These are phyloP conservation scores for Pentalonia nigronervosa DNA, from an alignment of 1,140 invertebrate species.

Conservation along the genomic window DNA sequence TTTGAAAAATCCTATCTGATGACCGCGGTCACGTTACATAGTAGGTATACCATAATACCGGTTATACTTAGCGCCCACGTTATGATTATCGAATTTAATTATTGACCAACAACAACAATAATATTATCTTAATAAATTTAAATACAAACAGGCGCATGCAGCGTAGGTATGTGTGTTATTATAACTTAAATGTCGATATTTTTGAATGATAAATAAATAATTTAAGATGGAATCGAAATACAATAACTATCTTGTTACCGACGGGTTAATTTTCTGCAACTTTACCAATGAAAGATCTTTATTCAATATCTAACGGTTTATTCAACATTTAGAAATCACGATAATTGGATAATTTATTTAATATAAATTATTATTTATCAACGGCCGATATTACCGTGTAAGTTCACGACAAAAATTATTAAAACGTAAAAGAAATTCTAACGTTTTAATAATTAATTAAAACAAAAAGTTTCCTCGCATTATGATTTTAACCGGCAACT, in stretches of 20 bases:
- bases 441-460: not conserved
- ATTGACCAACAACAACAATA: not conserved
- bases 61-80: not conserved
- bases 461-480: not conserved
- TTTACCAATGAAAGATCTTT: not conserved
- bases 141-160: not conserved
- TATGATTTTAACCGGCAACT: not conserved
- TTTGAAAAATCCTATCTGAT: conserved; percentile 17
- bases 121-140: not conserved
- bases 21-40: not conserved
- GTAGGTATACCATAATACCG: too few relatives aligned
- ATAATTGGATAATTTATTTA: not conserved
- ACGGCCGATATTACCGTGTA: not conserved
- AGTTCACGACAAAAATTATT: not conserved
- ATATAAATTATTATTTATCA: not conserved
- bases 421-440: not conserved
- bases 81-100: not conserved
- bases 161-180: not conserved
- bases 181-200: not conserved
- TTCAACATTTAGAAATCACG: not conserved
- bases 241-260: not conserved
- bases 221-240: not conserved
- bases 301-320: not conserved
- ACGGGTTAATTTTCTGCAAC: not conserved
- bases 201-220: not conserved